A percentile compares a stretch with the other conserved stretches of the same genome.
Conservation (phyloP, 1,140 invertebrate species). For the Ceratina calcarata region DNA sequence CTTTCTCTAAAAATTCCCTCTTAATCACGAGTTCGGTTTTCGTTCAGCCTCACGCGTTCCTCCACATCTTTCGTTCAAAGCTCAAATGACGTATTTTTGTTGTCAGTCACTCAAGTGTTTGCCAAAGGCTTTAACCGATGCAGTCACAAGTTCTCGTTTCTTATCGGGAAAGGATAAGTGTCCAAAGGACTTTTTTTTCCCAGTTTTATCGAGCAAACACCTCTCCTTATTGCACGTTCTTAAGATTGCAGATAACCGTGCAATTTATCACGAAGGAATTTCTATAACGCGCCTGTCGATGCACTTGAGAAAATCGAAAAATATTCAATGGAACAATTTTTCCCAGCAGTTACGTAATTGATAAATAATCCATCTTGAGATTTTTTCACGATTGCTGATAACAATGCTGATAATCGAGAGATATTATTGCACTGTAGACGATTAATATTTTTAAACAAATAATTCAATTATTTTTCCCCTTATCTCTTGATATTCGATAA, state of each 20-base stretch:
- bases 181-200: neutral
- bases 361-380: no score
- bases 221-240: neutral
- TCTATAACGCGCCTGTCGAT: neutral
- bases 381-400: no score
- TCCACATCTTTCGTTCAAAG: neutral
- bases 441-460: no score
- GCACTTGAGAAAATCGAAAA: no score
- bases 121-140: neutral
- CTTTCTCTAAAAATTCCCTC: neutral
- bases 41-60: neutral
- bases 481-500: no score
- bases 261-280: neutral
- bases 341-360: no score
- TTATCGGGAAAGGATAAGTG: conserved; percentile 10
- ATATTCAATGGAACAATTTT: no score
- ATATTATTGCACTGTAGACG: no score
- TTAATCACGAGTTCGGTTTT: no score
- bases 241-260: conserved; percentile 6
- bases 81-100: neutral
- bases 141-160: neutral
- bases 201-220: neutral
- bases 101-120: neutral
- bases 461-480: no score
- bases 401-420: no score